Evolutionary conservation across 1,140 invertebrate species (phyloP).

Genomic region (Hyphantria cunea): DNA sequence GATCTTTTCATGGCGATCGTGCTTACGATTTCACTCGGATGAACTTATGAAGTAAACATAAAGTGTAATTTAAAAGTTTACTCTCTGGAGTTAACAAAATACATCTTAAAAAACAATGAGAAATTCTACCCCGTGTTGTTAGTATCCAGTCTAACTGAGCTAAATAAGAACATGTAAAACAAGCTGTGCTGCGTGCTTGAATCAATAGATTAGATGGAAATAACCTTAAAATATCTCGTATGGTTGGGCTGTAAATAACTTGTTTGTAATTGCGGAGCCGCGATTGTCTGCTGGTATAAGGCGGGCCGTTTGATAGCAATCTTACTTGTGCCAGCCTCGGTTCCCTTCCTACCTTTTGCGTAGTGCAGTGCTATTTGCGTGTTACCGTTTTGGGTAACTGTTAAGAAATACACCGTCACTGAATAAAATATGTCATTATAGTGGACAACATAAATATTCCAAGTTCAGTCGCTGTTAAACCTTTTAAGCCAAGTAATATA

Average conservation of each 20-base stretch:
- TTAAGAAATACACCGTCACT: constrained; percentile 19
- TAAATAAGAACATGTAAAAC: constrained; percentile 39
- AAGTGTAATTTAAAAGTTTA: constrained; percentile 26
- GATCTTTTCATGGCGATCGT: constrained; percentile 60
- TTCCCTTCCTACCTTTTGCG: constrained; percentile 34
- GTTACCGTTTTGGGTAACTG: constrained; percentile 34
- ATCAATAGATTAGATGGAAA: constrained; percentile 43
- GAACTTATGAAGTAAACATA: constrained; percentile 34
- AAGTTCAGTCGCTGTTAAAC: constrained; percentile 18
- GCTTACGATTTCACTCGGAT: constrained; percentile 38
- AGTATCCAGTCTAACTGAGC: constrained; percentile 18
- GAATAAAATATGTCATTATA: constrained; percentile 26
- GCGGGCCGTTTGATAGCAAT: constrained; percentile 49
- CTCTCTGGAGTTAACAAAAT: too few relatives aligned
- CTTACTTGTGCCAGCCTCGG: constrained; percentile 33
- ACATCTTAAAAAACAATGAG: constrained; percentile 15
- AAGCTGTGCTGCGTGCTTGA: constrained; percentile 28
- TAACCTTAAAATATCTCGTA: constrained; percentile 45
- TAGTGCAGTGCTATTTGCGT: constrained; percentile 34
- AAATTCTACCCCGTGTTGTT: constrained; percentile 16
- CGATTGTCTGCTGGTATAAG: constrained; percentile 42
- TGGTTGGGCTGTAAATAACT: constrained; percentile 49
- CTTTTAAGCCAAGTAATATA: constrained; percentile 28
- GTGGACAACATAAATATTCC: constrained; percentile 19
- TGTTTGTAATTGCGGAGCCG: constrained; percentile 54